Conservation (phyloP, 2,797 vertebrate species). For the Cossypha dichroa region DNA sequence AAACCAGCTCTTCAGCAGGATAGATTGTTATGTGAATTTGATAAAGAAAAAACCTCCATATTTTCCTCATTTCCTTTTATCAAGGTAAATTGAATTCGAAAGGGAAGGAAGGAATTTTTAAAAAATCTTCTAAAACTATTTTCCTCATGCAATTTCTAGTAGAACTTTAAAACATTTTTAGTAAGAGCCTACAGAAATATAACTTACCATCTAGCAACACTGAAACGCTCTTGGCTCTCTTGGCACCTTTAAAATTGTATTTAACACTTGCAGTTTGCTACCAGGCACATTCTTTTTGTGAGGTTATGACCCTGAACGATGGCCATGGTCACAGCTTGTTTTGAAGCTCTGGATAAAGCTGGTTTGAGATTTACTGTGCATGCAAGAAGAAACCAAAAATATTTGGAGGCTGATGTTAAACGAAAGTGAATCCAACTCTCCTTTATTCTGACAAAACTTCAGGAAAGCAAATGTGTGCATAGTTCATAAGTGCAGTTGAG, state of each 20-base stretch:
- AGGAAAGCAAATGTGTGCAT: accelerated
- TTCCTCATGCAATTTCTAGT: not conserved
- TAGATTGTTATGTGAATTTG: not conserved
- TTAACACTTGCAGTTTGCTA: not conserved
- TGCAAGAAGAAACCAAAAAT: not conserved
- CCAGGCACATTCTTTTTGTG: not conserved
- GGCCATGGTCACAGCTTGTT: not conserved
- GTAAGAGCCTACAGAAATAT: not conserved
- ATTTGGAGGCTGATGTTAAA: not conserved
- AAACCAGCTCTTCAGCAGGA: not conserved
- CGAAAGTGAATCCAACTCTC: not conserved
- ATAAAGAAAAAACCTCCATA: accelerated
- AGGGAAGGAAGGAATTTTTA: not conserved
- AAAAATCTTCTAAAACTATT: not conserved
- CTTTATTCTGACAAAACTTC: not conserved
- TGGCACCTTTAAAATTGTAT: not conserved
- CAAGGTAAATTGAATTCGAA: not conserved
- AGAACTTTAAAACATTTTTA: not conserved
- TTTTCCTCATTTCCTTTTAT: not conserved
- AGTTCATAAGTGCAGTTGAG: not conserved
- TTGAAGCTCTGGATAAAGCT: not conserved
- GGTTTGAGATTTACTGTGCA: not conserved
- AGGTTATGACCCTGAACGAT: accelerated
- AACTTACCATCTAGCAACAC: not conserved
- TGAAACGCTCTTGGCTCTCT: not conserved